Conservation (phyloP, 2,888 invertebrate species). For the Pelosia muscerda region DNA sequence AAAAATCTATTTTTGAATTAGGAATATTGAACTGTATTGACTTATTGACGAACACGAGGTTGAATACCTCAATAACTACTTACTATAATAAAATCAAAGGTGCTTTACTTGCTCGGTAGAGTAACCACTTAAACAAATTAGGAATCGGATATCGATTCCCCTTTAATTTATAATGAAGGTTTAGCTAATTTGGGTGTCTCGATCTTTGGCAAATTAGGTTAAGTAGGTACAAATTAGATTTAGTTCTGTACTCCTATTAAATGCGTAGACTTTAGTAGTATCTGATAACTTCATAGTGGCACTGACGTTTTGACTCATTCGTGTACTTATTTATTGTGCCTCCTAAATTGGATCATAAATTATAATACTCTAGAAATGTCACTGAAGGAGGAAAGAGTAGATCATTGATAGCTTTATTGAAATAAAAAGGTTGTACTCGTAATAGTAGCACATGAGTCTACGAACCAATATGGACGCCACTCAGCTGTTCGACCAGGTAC, state of each 20-base stretch:
- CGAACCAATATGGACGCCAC: conserved; percentile 75
- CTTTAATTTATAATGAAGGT: conserved; percentile 44
- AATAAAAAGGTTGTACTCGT: conserved; percentile 45
- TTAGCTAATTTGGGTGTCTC: conserved; percentile 26
- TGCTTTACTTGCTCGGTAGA: background rate
- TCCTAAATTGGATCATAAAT: background rate
- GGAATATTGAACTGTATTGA: background rate
- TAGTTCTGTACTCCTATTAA: background rate
- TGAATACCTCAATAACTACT: background rate
- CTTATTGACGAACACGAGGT: too few species aligned
- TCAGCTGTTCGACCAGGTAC: conserved; percentile 77
- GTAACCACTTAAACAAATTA: conserved; percentile 37
- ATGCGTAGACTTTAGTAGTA: background rate
- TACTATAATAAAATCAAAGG: background rate
- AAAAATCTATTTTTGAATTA: background rate
- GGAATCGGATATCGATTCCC: conserved; percentile 45
- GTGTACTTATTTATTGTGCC: background rate
- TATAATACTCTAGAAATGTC: background rate
- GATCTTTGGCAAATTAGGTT: background rate
- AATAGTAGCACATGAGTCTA: conserved; percentile 53
- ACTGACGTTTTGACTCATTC: background rate
- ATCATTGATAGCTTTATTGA: background rate
- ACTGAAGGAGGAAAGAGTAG: background rate
- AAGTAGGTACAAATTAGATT: background rate
- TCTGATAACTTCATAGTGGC: background rate